A percentile compares a stretch with the other conserved stretches of the same genome.
These are phyloP conservation scores for Encarsia formosa DNA, from an alignment of 2,888 invertebrate species.

Conservation along the genomic window DNA sequence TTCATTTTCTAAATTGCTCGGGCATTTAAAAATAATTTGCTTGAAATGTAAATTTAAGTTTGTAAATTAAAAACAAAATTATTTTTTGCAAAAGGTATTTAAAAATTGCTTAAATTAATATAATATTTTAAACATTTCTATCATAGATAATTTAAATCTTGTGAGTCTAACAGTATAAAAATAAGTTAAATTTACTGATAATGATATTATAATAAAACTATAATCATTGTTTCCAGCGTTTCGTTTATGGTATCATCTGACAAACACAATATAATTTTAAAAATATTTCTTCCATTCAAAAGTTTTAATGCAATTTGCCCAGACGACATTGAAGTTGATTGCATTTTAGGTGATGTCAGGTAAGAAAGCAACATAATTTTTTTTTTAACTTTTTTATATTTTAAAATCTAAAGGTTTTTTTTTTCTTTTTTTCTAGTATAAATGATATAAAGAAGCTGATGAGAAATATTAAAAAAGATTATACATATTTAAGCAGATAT, in stretches of 20 bases:
- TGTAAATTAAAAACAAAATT: too few species aligned
- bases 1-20: too few species aligned
- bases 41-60: too few species aligned
- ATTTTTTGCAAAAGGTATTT: background rate
- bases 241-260: slow-evolving; percentile 34
- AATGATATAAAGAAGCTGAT: slow-evolving; percentile 38
- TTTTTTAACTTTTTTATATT: background rate
- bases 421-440: slow-evolving; percentile 31
- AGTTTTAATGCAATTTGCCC: slow-evolving; percentile 34
- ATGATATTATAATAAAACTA: too few species aligned
- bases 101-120: background rate
- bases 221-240: slow-evolving; percentile 36
- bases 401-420: background rate
- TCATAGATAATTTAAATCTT: too few species aligned
- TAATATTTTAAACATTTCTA: too few species aligned
- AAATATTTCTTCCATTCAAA: slow-evolving; percentile 35
- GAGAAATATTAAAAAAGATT: slow-evolving; percentile 38
- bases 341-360: slow-evolving; percentile 40
- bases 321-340: slow-evolving; percentile 34
- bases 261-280: slow-evolving; percentile 36
- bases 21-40: too few species aligned
- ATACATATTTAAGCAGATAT: slow-evolving; percentile 38
- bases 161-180: too few species aligned
- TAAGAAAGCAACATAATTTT: slow-evolving; percentile 29
- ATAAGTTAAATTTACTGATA: too few species aligned